Evolutionary conservation across 2,113 vertebrate genomes (phyloP), one percentile per base, ranked within the genome.

Genomic region (Ictidomys tridecemlineatus): DNA sequence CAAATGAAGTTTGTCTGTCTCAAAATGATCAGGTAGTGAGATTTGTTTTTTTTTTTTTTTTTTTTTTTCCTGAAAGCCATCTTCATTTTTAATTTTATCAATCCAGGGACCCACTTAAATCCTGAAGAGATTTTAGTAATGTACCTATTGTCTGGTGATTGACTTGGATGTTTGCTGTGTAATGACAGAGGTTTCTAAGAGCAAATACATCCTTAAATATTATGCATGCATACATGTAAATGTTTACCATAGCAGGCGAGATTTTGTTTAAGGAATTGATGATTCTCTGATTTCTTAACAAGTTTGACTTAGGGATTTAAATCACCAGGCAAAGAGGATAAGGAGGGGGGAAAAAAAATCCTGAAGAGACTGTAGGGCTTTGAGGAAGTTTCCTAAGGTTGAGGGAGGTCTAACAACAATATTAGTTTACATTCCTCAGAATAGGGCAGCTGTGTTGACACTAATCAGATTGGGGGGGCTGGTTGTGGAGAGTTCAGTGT

Each of bases 391-490:
- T 98, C 98, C 85, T 98, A 95, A 92, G 97, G 88, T 97, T 97
- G 98, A 98, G 95, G 97, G 98, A 98, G 98, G 98, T 98, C 98
- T 98, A 98, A 97, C 96, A 67, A 98, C 98, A 98, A 98, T 98
- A 98, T 98, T 98, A 98, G 98, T 98, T 99, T 98, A 98, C 98
- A 99, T 99, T 99, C 98, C 98, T 98, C 95, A 4, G 56, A 98
- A 98, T 98, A 98, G 98, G 96, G 98, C 98, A 98, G 98, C 98
- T 98, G 98, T 98, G 98, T 99, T 98, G 98, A 98, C 98, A 98
- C 97, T 98, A 87, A 37, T 97, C 97, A 95, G 98, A 97, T 97
- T 89, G 96, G 22, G 8, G 20, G 61, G 32, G 16, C 67, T 26
- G n/a, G 28, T 13, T 89, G 74, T 83, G 39, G 72, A 56, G 80